Percentiles rank a stretch among this genome's conserved stretches.
Evolutionary conservation across 1,140 invertebrate genomes (phyloP).

Genomic region (Microplitis mediator): DNA sequence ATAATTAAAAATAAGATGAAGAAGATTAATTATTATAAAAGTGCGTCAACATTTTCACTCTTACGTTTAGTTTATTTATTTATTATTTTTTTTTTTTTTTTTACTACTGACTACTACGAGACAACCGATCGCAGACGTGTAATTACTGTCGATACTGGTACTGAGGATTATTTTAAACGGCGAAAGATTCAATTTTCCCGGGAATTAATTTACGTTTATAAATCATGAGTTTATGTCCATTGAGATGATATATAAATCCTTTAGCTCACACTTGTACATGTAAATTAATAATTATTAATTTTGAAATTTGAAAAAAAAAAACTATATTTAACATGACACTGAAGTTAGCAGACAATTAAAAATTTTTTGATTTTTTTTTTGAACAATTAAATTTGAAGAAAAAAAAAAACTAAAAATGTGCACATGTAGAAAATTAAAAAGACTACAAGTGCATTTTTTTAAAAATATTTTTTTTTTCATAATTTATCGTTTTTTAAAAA

Average conservation of each 20-base stretch:
- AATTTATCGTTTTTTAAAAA: too few species aligned
- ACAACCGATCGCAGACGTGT: constrained; percentile 23
- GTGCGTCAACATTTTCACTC: too few species aligned
- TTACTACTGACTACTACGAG: background rate
- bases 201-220: constrained; percentile 21
- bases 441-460: too few species aligned
- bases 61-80: background rate
- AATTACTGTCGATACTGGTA: constrained; percentile 31
- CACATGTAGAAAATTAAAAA: too few species aligned
- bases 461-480: too few species aligned
- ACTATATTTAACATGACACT: background rate
- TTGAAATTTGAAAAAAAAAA: too few species aligned
- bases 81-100: background rate
- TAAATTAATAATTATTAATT: too few species aligned
- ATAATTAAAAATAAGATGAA: background rate
- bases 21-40: too few species aligned
- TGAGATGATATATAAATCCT: background rate
- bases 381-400: too few species aligned
- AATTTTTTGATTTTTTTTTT: too few species aligned
- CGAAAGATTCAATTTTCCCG: constrained; percentile 26
- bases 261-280: background rate
- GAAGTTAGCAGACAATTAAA: too few species aligned
- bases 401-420: too few species aligned
- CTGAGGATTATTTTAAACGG: constrained; percentile 17
- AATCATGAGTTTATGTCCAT: background rate